Evolutionary conservation across 2,888 invertebrate genomes (phyloP).

Genomic region (Drosophila longiperda): DNA sequence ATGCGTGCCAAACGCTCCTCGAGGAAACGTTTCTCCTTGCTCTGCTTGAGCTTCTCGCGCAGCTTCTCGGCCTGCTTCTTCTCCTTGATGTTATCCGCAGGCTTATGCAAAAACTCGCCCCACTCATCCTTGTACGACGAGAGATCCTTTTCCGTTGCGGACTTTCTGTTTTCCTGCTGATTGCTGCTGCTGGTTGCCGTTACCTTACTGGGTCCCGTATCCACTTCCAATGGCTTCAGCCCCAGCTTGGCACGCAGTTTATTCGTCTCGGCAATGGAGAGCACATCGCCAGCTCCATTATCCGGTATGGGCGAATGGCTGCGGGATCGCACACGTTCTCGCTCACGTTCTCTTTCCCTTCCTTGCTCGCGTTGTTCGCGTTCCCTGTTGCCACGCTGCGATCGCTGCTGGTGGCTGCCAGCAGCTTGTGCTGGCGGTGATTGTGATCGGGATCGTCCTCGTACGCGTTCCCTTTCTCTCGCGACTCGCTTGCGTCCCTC

Average conservation of each 20-base stretch:
- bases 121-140: conserved; percentile 83
- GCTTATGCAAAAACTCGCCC: conserved; percentile 95
- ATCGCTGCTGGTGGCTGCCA: conserved; percentile 49
- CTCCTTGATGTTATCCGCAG: conserved; percentile 90
- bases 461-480: conserved; percentile 50
- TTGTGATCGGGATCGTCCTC: conserved; percentile 47
- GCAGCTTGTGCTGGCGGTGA: conserved; percentile 19
- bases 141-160: conserved; percentile 74
- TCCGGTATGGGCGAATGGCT: conserved; percentile 83
- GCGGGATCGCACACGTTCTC: conserved; percentile 43
- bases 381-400: conserved; percentile 45
- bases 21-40: conserved; percentile 90
- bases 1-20: conserved; percentile 88
- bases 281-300: conserved; percentile 86
- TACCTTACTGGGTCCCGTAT: conserved; percentile 78
- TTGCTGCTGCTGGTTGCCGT: conserved; percentile 70
- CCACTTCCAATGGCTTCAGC: conserved; percentile 94
- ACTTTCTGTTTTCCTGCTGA: conserved; percentile 49
- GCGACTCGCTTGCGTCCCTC: conserved; percentile 54
- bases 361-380: conserved; percentile 34
- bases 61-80: conserved; percentile 92
- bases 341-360: conserved; percentile 16
- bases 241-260: conserved; percentile 96
- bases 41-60: conserved; percentile 90
- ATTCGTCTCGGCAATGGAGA: conserved; percentile 94